Evolutionary conservation across 2,113 vertebrate species (phyloP).

Genomic region (Seriola rivoliana): DNA sequence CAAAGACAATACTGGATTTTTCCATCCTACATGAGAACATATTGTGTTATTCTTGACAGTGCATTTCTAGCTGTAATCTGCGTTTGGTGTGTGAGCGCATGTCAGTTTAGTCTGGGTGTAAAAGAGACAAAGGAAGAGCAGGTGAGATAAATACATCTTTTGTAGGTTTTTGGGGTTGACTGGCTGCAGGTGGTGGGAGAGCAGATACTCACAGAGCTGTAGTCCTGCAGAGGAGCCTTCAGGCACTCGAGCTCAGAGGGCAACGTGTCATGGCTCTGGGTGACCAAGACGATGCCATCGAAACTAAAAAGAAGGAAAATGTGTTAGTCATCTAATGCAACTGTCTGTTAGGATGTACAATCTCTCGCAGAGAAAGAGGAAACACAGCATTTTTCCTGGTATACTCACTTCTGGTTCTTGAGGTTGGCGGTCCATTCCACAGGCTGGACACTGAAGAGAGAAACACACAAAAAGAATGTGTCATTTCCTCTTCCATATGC

Average conservation of each 20-base stretch:
- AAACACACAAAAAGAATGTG: slow-evolving; percentile 8
- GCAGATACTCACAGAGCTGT: slow-evolving; percentile 77
- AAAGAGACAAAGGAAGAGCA: background rate
- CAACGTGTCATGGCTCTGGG: slow-evolving; percentile 76
- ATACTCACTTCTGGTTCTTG: slow-evolving; percentile 84
- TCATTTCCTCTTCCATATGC: slow-evolving; percentile 28
- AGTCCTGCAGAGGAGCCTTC: slow-evolving; percentile 81
- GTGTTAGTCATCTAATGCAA: background rate
- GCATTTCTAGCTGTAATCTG: too few relatives aligned
- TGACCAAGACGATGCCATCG: slow-evolving; percentile 85
- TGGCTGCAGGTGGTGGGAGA: background rate
- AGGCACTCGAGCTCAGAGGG: slow-evolving; percentile 76
- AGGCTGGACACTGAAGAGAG: slow-evolving; percentile 77
- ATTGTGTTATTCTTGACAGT: background rate
- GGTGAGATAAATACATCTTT: background rate
- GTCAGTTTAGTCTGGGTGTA: background rate
- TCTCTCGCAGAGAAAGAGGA: background rate
- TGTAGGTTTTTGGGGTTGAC: too few relatives aligned
- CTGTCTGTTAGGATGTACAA: background rate
- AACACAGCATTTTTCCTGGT: background rate
- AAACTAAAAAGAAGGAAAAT: slow-evolving; percentile 66
- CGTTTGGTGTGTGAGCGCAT: background rate
- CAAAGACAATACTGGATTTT: background rate
- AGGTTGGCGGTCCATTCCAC: slow-evolving; percentile 80
- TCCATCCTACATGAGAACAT: background rate